Percentiles rank a stretch among this genome's conserved stretches.
Evolutionary conservation across 2,888 invertebrate species (phyloP).

Genomic region (Emesis castigata): DNA sequence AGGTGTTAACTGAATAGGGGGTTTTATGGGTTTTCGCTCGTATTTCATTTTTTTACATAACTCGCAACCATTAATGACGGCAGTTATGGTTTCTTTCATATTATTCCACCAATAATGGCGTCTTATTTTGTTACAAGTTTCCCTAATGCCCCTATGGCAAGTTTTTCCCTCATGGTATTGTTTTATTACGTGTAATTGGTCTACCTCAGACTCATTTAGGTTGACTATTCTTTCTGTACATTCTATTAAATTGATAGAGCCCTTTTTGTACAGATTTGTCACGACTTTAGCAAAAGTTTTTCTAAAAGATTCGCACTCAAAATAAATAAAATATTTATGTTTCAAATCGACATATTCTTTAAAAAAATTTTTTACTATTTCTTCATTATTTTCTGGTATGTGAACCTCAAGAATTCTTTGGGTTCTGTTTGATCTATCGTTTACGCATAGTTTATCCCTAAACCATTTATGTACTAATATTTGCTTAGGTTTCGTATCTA

Average conservation of each 20-base stretch:
- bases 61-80: not conserved
- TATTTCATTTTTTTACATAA: conserved; percentile 5
- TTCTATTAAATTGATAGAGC: conserved; percentile 14
- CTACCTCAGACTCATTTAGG: conserved; percentile 9
- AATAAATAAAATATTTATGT: conserved; percentile 44
- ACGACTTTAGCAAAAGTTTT: conserved; percentile 13
- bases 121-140: conserved; percentile 33
- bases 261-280: conserved; percentile 25
- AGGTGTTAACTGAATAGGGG: conserved; percentile 62
- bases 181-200: too few species aligned
- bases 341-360: conserved; percentile 36
- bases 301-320: conserved; percentile 14
- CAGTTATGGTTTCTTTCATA: conserved; percentile 37
- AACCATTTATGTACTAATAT: conserved; percentile 59
- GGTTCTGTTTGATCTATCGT: conserved; percentile 21
- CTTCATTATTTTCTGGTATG: conserved; percentile 31
- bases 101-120: conserved; percentile 43
- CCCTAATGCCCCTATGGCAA: conserved; percentile 46
- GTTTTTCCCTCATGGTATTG: conserved; percentile 33
- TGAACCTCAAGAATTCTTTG: conserved; percentile 67
- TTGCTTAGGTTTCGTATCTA: conserved; percentile 69
- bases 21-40: conserved; percentile 46
- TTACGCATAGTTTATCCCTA: conserved; percentile 42
- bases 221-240: conserved; percentile 40
- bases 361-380: conserved; percentile 34